Evolutionary conservation across 2,113 vertebrate species (phyloP), one percentile per base, ranked within the genome.

Genomic region (Paradoxurus hermaphroditus): DNA sequence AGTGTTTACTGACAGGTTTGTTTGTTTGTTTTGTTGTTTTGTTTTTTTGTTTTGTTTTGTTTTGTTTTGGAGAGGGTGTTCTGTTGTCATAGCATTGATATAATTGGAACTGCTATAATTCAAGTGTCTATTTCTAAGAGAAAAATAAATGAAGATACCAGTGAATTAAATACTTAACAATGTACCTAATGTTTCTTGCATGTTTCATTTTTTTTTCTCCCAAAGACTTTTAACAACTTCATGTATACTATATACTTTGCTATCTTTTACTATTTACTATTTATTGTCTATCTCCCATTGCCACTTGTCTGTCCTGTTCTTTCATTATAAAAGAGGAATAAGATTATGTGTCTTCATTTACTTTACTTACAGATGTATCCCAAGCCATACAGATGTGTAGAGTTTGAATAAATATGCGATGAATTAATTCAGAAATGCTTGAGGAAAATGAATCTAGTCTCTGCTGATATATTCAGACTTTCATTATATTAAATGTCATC

Each of bases 21-120:
- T 25, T 18, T 25, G 21, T 11, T 1, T 6, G 65, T 34, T n/a
- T 10, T 3, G 4, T 75, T 3, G 0, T 34, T 31, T 34, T 10
- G 0, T 53, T 53, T 53, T 4, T 53, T 53, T 53, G 12, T 53
- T n/a, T n/a, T n/a, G n/a, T n/a, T n/a, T 53, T 53, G 68, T 36
- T 13, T 25, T 68, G n/a, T n/a, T n/a, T n/a, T 6, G 2, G 34
- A 12, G 2, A 5, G n/a, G 1, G 14, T 12, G 1, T 13, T 85
- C 15, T 51, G 2, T 49, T 67, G 0, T 27, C 31, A 3, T 51
- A 34, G 81, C 11, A 41, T 49, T 63, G 4, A 23, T 81, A 68
- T 79, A 3, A 15, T 4, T 83, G 11, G 16, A 59, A 36, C 3
- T 62, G 23, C 4, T 62, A 15, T 63, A 63, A 46, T 34, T 21